phyloP scores from a whole-genome alignment of 2,113 vertebrate genomes.

The Chrysochloris asiatica region DNA sequence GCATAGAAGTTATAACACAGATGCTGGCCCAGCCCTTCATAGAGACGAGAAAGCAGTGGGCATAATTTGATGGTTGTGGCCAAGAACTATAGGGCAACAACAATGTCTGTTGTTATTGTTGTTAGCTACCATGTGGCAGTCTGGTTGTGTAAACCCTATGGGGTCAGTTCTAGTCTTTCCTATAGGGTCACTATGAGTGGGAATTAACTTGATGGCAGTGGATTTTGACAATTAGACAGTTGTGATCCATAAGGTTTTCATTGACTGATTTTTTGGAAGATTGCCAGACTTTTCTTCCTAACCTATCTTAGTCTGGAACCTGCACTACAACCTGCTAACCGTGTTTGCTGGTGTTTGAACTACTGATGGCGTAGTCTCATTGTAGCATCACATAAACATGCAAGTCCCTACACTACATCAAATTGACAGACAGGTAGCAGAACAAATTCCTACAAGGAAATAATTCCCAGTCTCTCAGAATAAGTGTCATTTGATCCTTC shows the following conservation, averaged over 20 bases:
- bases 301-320: neutral
- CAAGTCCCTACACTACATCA: neutral
- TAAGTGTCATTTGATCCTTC: neutral
- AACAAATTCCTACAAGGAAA: neutral
- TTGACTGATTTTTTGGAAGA: neutral
- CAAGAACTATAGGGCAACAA: neutral
- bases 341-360: neutral
- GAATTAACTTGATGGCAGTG: neutral
- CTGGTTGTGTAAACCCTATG: neutral
- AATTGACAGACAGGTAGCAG: neutral
- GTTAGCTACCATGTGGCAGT: neutral
- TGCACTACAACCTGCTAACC: neutral
- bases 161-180: neutral
- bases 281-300: neutral
- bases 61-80: neutral
- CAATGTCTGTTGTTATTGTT: neutral
- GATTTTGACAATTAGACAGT: neutral
- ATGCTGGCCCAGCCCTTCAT: neutral
- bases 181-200: neutral
- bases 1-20: rapidly evolving
- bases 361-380: neutral
- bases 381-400: neutral
- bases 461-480: neutral
- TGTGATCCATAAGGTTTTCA: neutral
- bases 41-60: rapidly evolving